These are phyloP conservation scores for Pelobates cultripes DNA, from an alignment of 2,797 vertebrate genomes.

Conservation along the genomic window DNA sequence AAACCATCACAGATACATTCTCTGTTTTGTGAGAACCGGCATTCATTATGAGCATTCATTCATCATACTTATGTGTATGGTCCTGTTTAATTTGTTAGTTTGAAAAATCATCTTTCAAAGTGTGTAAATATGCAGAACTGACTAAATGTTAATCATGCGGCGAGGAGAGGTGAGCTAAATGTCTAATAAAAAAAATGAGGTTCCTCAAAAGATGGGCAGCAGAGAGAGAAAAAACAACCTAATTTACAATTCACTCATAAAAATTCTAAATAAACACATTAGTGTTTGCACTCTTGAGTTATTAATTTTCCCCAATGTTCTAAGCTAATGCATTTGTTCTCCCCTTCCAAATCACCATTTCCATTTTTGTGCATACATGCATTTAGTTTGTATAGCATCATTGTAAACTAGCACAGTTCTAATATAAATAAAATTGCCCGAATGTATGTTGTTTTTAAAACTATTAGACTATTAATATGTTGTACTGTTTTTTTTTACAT, in stretches of 20 bases:
- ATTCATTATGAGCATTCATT: slow-evolving; percentile 48
- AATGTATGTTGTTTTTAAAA: too few relatives aligned
- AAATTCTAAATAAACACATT: slow-evolving; percentile 53
- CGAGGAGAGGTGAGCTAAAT: slow-evolving; percentile 49
- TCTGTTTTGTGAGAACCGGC: slow-evolving; percentile 40
- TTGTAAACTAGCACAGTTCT: background rate
- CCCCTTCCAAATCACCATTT: slow-evolving; percentile 8
- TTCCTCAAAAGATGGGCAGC: slow-evolving; percentile 45
- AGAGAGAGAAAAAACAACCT: slow-evolving; percentile 38
- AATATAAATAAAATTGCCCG: background rate
- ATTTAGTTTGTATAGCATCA: background rate
- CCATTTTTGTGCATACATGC: background rate
- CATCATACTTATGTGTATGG: slow-evolving; percentile 52
- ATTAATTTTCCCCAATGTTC: slow-evolving; percentile 29
- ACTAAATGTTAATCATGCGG: slow-evolving; percentile 54
- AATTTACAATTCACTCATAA: slow-evolving; percentile 48
- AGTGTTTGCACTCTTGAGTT: slow-evolving; percentile 42
- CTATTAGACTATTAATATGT: too few relatives aligned
- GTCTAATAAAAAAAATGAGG: slow-evolving; percentile 56
- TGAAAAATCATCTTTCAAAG: slow-evolving; percentile 51
- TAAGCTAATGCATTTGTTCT: slow-evolving; percentile 30
- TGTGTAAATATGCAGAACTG: slow-evolving; percentile 55
- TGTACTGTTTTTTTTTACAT: too few relatives aligned
- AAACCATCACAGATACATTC: slow-evolving; percentile 31
- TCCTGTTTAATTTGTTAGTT: slow-evolving; percentile 54